These are phyloP conservation scores for Minunthozetes semirufus DNA, from an alignment of 2,888 invertebrate species.

Conservation along the genomic window DNA sequence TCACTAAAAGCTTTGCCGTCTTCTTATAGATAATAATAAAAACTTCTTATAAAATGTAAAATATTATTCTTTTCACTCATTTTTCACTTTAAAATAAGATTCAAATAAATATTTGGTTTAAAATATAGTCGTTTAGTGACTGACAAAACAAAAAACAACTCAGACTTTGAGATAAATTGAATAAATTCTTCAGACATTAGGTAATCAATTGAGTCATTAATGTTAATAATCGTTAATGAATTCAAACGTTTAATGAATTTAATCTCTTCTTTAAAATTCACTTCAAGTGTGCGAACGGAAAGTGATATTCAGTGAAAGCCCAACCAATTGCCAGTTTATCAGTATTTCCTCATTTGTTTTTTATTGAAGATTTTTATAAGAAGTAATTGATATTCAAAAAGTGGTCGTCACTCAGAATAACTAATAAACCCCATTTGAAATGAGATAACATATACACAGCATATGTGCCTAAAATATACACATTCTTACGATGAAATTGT, in stretches of 20 bases:
- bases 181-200: conserved; percentile 1
- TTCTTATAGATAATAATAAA: conserved; percentile 22
- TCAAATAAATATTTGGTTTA: background rate
- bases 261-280: background rate
- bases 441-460: background rate
- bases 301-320: background rate
- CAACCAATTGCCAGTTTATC: background rate
- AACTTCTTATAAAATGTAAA: conserved; percentile 2
- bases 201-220: background rate
- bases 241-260: background rate
- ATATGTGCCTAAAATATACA: background rate
- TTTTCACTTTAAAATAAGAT: too few relatives aligned
- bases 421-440: background rate
- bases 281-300: background rate
- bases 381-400: too few relatives aligned
- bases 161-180: too few relatives aligned
- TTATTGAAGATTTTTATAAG: background rate
- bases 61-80: background rate
- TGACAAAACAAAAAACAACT: background rate
- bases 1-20: conserved; percentile 1
- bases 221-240: background rate
- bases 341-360: conserved; percentile 20
- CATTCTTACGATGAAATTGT: background rate
- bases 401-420: too few relatives aligned
- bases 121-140: background rate